Percentiles rank a stretch among this genome's conserved stretches.
These are phyloP conservation scores for Bombus sylvicola DNA, from an alignment of 1,140 invertebrate genomes.

Conservation along the genomic window DNA sequence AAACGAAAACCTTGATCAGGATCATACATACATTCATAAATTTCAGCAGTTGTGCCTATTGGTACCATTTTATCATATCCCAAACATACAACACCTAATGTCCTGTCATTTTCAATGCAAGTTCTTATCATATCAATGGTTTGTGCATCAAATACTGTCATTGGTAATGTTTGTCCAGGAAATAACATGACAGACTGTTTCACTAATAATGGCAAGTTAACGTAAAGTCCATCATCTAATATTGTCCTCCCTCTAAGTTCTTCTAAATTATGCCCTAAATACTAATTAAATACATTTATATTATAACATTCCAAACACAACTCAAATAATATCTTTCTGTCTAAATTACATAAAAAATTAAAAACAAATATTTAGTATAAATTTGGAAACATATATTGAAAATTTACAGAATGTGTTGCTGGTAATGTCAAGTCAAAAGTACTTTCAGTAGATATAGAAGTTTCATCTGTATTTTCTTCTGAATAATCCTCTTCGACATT, in stretches of 20 bases:
- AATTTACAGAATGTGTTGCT: slow-evolving; percentile 83
- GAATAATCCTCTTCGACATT: slow-evolving; percentile 4
- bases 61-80: slow-evolving; percentile 62
- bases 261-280: slow-evolving; percentile 86
- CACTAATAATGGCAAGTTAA: slow-evolving; percentile 85
- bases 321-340: neutral
- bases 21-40: slow-evolving; percentile 85
- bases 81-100: slow-evolving; percentile 85
- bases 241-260: slow-evolving; percentile 86
- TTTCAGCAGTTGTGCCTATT: slow-evolving; percentile 89
- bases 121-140: slow-evolving; percentile 84
- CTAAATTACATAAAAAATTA: slow-evolving; percentile 18
- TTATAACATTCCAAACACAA: neutral
- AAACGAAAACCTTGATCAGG: slow-evolving; percentile 77
- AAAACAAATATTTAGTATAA: neutral
- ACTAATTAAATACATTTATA: slow-evolving; percentile 77
- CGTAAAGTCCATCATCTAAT: slow-evolving; percentile 82
- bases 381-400: slow-evolving; percentile 49
- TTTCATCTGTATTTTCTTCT: slow-evolving; percentile 46
- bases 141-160: slow-evolving; percentile 85
- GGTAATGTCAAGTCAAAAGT: slow-evolving; percentile 83
- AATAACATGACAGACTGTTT: slow-evolving; percentile 86
- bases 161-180: slow-evolving; percentile 89
- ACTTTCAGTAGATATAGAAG: slow-evolving; percentile 52
- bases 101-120: slow-evolving; percentile 84